A percentile compares a stretch with the other conserved stretches of the same genome.
phyloP scores from a whole-genome alignment of 2,113 vertebrate species.

The Globicephala melas region DNA sequence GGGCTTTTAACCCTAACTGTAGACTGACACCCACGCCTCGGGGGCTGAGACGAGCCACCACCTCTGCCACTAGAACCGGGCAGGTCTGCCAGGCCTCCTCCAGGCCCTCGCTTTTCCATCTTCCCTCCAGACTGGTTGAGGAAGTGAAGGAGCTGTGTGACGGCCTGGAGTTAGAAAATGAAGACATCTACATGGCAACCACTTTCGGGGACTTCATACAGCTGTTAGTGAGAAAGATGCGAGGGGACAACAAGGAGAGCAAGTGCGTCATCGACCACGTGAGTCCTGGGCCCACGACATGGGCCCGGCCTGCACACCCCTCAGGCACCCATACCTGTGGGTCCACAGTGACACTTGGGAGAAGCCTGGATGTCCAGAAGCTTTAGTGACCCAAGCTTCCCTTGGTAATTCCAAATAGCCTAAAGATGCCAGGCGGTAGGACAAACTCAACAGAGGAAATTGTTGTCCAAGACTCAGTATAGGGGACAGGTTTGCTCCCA shows the following conservation, averaged over 20 bases:
- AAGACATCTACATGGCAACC: constrained; percentile 92
- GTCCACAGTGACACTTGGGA: not conserved
- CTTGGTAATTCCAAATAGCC: not conserved
- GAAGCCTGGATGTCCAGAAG: not conserved
- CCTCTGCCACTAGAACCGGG: too few species aligned
- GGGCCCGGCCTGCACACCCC: too few species aligned
- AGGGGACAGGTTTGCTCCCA: not conserved
- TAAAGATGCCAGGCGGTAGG: not conserved
- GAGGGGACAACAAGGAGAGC: constrained; percentile 84
- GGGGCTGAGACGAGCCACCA: too few species aligned
- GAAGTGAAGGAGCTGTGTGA: constrained; percentile 87
- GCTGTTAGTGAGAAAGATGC: constrained; percentile 87
- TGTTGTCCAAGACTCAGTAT: too few species aligned
- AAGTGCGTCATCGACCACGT: constrained; percentile 68
- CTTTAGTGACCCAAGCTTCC: not conserved
- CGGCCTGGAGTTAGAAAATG: constrained; percentile 87
- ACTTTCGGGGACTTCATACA: constrained; percentile 91
- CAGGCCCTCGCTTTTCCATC: accelerated
- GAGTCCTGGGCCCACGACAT: too few species aligned
- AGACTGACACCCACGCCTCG: accelerated
- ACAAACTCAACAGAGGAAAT: not conserved
- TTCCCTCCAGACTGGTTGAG: constrained; percentile 86
- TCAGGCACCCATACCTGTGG: not conserved
- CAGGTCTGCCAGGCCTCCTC: not conserved
- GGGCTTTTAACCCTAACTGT: not conserved